phyloP scores from a whole-genome alignment of 2,113 vertebrate genomes.

The Podarcis muralis region DNA sequence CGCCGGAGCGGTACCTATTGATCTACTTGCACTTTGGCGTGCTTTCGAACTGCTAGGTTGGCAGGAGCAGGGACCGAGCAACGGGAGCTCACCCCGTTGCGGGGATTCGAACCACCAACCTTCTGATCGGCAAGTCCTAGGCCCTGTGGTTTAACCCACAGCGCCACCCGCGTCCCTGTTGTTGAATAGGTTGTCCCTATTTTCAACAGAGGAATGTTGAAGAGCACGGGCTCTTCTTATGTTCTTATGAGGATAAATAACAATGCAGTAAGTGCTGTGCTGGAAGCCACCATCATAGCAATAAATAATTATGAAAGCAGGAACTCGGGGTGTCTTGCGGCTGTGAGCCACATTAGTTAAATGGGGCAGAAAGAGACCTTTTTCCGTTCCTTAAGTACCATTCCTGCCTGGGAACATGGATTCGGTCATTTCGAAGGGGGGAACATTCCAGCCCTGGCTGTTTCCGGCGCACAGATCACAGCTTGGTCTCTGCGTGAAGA shows the following conservation, averaged over 20 bases:
- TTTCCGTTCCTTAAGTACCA: not conserved
- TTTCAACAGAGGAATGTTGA: too few species aligned
- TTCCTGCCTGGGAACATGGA: conserved; percentile 60
- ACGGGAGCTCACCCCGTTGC: too few species aligned
- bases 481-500: conserved; percentile 52
- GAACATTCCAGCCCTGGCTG: conserved; percentile 1
- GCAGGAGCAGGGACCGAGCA: too few species aligned
- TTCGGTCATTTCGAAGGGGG: conserved; percentile 51
- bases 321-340: not conserved
- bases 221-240: too few species aligned
- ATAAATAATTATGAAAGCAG: not conserved
- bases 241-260: not conserved
- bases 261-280: not conserved
- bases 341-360: not conserved
- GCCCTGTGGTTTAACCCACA: too few species aligned
- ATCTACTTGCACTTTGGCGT: too few species aligned
- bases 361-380: not conserved
- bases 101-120: too few species aligned
- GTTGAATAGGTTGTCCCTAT: too few species aligned
- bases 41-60: too few species aligned
- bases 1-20: too few species aligned
- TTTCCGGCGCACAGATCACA: conserved; percentile 65
- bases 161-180: too few species aligned
- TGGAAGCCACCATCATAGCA: not conserved
- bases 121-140: too few species aligned